Conservation (phyloP, 2,888 invertebrate species). For the Sminthurinus aureus region DNA sequence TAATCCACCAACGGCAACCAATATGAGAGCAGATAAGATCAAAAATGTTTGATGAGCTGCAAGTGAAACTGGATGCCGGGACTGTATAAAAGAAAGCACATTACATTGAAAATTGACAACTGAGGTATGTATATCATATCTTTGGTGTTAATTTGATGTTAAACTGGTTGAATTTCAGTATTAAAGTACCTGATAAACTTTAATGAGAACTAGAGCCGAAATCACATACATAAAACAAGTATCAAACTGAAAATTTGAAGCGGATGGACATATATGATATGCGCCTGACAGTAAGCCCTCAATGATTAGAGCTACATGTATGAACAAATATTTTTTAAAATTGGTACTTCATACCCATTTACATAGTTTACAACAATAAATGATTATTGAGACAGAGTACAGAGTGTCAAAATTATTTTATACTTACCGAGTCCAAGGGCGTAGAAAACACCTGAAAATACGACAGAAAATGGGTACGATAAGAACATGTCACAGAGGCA, state of each 20-base stretch:
- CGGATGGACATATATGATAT: constrained; percentile 57
- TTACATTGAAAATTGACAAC: no score
- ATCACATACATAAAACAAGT: constrained; percentile 71
- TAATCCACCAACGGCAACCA: constrained; percentile 52
- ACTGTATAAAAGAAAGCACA: constrained; percentile 47
- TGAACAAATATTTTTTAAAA: constrained; percentile 15
- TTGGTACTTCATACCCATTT: neutral
- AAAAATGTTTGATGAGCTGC: constrained; percentile 31
- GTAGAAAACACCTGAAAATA: constrained; percentile 45
- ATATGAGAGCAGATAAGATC: constrained; percentile 40
- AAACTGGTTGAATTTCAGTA: no score
- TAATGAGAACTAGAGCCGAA: constrained; percentile 67
- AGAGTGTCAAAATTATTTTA: neutral
- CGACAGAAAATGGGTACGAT: no score
- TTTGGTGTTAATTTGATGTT: no score
- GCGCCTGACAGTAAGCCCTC: constrained; percentile 54
- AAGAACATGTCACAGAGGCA: no score
- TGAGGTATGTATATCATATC: no score
- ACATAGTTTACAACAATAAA: neutral
- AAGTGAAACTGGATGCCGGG: constrained; percentile 48
- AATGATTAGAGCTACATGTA: constrained; percentile 47
- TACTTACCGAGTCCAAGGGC: constrained; percentile 44
- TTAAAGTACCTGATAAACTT: constrained; percentile 65
- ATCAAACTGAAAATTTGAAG: constrained; percentile 61
- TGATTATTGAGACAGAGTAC: neutral